Percentiles rank a stretch among this genome's conserved stretches.
Conservation (phyloP, 2,113 vertebrate genomes). For the Chitala chitala region DNA sequence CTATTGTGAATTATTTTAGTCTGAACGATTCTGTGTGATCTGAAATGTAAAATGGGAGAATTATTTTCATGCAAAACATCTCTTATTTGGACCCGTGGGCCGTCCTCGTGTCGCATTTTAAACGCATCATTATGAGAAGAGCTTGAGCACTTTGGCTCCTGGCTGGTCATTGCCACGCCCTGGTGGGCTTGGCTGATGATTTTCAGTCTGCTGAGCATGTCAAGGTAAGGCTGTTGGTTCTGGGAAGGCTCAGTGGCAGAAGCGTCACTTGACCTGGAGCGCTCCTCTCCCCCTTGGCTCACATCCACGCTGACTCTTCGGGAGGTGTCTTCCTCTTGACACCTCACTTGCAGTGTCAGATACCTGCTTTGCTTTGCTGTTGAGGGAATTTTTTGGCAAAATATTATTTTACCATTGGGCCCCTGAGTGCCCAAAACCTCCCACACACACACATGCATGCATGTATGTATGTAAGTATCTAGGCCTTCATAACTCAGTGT, state of each 20-base stretch:
- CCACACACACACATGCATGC: background rate
- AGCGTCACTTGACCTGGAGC: too few species aligned
- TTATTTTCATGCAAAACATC: background rate
- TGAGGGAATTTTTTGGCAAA: background rate
- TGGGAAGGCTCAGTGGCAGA: too few species aligned
- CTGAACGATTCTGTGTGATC: background rate
- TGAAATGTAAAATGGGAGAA: background rate
- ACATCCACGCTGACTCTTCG: too few species aligned
- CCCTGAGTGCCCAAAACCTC: background rate
- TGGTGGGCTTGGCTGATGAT: too few species aligned
- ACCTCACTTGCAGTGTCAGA: background rate
- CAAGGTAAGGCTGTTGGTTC: too few species aligned
- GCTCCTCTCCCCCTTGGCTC: too few species aligned
- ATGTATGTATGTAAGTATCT: too few species aligned
- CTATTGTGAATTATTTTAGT: too few species aligned
- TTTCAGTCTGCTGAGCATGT: too few species aligned
- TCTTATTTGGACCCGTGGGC: background rate
- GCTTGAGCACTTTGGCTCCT: too few species aligned
- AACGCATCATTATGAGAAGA: conserved; percentile 13
- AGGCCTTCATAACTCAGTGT: too few species aligned
- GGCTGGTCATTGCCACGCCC: too few species aligned
- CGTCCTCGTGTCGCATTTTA: background rate
- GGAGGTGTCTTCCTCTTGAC: background rate
- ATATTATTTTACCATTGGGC: background rate
- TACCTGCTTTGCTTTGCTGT: background rate